These are phyloP conservation scores for Drosophila asahinai DNA, from an alignment of 1,140 invertebrate species.

Conservation along the genomic window DNA sequence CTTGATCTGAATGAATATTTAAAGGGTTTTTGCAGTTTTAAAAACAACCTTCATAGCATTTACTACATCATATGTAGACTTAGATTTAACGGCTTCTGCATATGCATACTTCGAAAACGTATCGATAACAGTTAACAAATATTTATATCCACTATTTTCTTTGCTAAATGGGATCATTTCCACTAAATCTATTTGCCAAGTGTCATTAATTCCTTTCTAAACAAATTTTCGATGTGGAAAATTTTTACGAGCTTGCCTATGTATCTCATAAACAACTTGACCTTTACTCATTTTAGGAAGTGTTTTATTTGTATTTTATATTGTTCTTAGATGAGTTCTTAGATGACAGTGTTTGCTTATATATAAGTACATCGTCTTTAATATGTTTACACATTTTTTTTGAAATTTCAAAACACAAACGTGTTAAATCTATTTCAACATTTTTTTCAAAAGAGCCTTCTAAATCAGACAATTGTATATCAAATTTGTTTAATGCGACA, in stretches of 20 bases:
- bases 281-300: too few species aligned
- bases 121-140: conserved; percentile 5
- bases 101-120: background rate
- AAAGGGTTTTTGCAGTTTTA: too few species aligned
- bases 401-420: conserved; percentile 5
- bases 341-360: conserved; percentile 1
- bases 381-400: conserved; percentile 13
- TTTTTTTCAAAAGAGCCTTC: background rate
- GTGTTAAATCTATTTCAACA: conserved; percentile 2
- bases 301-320: too few species aligned
- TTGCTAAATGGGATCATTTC: conserved; percentile 1
- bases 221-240: background rate
- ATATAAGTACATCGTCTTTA: conserved; percentile 1
- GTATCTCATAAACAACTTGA: too few species aligned
- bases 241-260: too few species aligned
- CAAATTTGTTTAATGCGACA: too few species aligned
- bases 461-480: too few species aligned
- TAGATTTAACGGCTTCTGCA: background rate
- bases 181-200: conserved; percentile 3
- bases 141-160: background rate
- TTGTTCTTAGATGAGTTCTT: too few species aligned
- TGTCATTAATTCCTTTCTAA: background rate
- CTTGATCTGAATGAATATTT: conserved; percentile 10
- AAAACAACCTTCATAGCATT: background rate
- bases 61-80: background rate